Percentiles rank a stretch among this genome's conserved stretches.
phyloP scores from a whole-genome alignment of 2,113 vertebrate species.

The Barnardius zonarius region DNA sequence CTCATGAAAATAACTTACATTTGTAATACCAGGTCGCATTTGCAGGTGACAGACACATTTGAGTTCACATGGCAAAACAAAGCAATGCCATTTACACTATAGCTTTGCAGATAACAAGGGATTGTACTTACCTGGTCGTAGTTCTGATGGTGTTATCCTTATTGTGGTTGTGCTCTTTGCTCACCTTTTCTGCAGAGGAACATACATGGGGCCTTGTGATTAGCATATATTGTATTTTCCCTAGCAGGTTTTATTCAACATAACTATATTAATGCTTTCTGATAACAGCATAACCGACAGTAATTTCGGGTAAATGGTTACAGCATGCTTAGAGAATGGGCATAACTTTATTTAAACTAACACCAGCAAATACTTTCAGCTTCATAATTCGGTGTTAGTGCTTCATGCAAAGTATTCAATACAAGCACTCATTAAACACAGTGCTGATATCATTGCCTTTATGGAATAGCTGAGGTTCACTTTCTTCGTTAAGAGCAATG shows the following conservation, averaged over 20 bases:
- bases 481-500: background rate
- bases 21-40: background rate
- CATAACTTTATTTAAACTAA: background rate
- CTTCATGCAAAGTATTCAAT: background rate
- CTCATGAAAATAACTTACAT: background rate
- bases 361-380: background rate
- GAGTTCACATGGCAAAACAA: background rate
- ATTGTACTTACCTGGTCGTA: conserved; percentile 83
- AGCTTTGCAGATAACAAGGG: background rate
- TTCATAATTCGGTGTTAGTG: background rate
- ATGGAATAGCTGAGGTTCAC: background rate
- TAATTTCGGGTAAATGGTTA: background rate
- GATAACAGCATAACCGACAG: background rate
- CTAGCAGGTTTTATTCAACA: background rate
- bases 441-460: conserved; percentile 15
- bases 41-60: background rate
- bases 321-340: background rate
- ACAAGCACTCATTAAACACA: background rate
- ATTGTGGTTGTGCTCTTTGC: conserved; percentile 94
- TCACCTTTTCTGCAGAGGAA: conserved; percentile 91
- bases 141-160: conserved; percentile 88
- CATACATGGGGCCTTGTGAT: background rate
- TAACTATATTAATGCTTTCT: background rate
- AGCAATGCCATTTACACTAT: background rate
- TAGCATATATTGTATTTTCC: background rate